Conservation (phyloP, 2,797 vertebrate genomes). For the Pseudotriccus pelzelni region DNA sequence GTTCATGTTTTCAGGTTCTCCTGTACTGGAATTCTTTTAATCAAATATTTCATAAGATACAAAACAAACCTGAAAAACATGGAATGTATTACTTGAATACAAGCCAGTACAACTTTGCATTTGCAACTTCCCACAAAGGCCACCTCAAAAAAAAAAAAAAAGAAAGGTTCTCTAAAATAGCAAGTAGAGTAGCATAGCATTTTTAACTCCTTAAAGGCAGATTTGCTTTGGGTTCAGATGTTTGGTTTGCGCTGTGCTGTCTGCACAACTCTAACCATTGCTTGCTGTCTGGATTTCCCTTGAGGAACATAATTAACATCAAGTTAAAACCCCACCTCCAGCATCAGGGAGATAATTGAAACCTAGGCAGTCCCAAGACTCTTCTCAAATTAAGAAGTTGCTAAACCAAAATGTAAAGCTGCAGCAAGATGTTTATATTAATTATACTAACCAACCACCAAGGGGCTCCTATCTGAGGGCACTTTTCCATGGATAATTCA, state of each 20-base stretch:
- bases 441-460: conserved; percentile 57
- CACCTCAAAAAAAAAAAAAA: not conserved
- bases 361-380: conserved; percentile 57
- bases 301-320: conserved; percentile 32
- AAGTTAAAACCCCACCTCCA: conserved; percentile 46
- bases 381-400: conserved; percentile 25
- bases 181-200: not conserved
- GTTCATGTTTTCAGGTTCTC: not conserved
- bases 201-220: not conserved
- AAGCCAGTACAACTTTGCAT: not conserved
- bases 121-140: not conserved
- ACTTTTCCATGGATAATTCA: conserved; percentile 49
- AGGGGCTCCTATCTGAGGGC: conserved; percentile 44
- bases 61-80: accelerated
- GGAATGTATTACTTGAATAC: not conserved
- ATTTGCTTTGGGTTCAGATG: not conserved
- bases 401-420: conserved; percentile 60
- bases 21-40: not conserved
- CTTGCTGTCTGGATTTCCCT: not conserved
- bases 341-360: conserved; percentile 59
- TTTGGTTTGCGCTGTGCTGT: not conserved
- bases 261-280: not conserved
- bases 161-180: not conserved
- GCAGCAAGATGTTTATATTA: conserved; percentile 23
- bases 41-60: not conserved